Evolutionary conservation across 2,797 vertebrate species (phyloP).

Genomic region (Lepidocolaptes lacrymiger): DNA sequence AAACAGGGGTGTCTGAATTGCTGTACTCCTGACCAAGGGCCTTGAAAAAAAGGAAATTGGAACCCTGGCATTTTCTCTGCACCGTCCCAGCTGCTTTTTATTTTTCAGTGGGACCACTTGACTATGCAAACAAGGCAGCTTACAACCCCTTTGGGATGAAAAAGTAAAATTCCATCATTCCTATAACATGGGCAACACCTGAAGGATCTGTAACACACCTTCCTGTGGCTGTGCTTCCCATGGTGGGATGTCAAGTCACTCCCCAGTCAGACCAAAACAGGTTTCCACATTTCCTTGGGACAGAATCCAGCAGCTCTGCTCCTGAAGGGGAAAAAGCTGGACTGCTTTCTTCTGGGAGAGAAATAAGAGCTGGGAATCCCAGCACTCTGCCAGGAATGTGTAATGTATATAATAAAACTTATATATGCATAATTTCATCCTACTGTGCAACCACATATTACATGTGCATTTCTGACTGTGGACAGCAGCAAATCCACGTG

Average conservation of each 20-base stretch:
- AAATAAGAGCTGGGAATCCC: neutral
- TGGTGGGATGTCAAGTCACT: neutral
- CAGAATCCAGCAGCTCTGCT: neutral
- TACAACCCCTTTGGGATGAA: slow-evolving; percentile 40
- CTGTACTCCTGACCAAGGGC: slow-evolving; percentile 75
- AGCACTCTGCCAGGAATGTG: neutral
- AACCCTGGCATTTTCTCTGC: slow-evolving; percentile 68
- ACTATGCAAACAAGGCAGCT: slow-evolving; percentile 65
- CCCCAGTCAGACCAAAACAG: neutral
- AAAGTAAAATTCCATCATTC: neutral
- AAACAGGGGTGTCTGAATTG: slow-evolving; percentile 78
- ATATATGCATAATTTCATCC: neutral
- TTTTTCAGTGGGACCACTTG: slow-evolving; percentile 61
- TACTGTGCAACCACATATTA: no score
- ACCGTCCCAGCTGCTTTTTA: slow-evolving; percentile 56
- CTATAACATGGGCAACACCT: neutral
- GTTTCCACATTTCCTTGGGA: neutral
- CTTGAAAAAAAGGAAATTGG: slow-evolving; percentile 73
- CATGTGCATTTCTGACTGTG: neutral
- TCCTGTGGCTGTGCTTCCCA: neutral
- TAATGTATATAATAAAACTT: neutral
- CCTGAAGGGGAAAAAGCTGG: neutral
- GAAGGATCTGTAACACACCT: slow-evolving; percentile 12
- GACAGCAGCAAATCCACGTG: neutral
- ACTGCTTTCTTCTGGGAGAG: neutral